These are phyloP conservation scores for Leptocoma aspasia DNA, from an alignment of 2,113 vertebrate genomes.

Conservation along the genomic window DNA sequence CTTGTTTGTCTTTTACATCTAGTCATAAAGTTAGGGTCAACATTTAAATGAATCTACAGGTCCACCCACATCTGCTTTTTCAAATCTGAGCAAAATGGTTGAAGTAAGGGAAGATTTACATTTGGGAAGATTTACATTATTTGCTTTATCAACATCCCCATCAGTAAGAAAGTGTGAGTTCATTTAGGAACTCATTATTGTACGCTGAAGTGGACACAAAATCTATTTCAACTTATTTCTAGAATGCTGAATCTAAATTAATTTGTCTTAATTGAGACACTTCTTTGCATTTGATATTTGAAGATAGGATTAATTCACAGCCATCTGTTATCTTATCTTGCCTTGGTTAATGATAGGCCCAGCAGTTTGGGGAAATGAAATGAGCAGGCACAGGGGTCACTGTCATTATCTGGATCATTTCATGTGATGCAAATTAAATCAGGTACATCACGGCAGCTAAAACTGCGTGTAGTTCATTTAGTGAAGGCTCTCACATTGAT, in stretches of 20 bases:
- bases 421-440: conserved; percentile 23
- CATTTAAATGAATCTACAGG: background rate
- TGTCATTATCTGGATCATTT: conserved; percentile 33
- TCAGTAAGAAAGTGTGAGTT: background rate
- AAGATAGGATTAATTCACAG: conserved; percentile 32
- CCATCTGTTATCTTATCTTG: conserved; percentile 26
- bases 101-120: background rate
- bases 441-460: background rate
- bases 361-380: conserved; percentile 37
- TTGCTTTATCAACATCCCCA: background rate
- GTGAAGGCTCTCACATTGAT: background rate
- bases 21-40: background rate
- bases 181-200: background rate
- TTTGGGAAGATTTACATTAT: background rate
- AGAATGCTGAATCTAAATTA: conserved; percentile 23
- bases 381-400: background rate
- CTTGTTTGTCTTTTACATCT: background rate
- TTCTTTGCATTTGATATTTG: conserved; percentile 23
- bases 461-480: background rate
- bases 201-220: background rate
- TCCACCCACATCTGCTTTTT: background rate
- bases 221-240: background rate
- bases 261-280: conserved; percentile 35
- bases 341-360: conserved; percentile 17
- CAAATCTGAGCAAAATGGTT: background rate